Evolutionary conservation across 2,113 vertebrate genomes (phyloP).

Genomic region (Miniopterus natalensis): DNA sequence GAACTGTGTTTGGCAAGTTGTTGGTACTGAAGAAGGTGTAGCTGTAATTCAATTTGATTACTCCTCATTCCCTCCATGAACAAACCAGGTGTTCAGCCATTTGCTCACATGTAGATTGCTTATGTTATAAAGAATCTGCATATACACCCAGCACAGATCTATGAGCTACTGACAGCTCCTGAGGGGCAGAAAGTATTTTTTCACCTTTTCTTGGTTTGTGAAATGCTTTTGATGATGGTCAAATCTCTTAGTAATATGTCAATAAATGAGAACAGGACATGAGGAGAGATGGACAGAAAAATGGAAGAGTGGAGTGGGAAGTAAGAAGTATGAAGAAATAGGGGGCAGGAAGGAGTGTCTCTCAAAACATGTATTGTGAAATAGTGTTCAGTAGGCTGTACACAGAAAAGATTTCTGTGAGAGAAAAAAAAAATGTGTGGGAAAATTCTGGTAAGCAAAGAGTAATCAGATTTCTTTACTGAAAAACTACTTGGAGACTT

Average conservation of each 20-base stretch:
- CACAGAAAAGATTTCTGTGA: constrained; percentile 5
- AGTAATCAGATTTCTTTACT: not conserved
- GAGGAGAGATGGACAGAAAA: constrained; percentile 21
- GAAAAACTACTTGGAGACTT: not conserved
- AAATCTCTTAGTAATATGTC: not conserved
- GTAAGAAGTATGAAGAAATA: not conserved
- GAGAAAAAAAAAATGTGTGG: not conserved
- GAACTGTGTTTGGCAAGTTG: constrained; percentile 61
- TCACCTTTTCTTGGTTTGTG: not conserved
- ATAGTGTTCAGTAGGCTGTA: not conserved
- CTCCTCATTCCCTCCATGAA: not conserved
- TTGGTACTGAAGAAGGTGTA: constrained; percentile 67
- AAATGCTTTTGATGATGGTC: not conserved
- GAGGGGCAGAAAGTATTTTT: not conserved
- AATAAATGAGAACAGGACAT: not conserved
- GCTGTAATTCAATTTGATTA: constrained; percentile 55
- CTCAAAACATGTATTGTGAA: constrained; percentile 19
- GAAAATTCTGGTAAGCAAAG: not conserved
- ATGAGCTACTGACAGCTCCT: not conserved
- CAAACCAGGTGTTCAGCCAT: constrained; percentile 72
- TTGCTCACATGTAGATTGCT: constrained; percentile 61
- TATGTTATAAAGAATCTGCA: constrained; percentile 53
- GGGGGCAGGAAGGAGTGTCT: not conserved
- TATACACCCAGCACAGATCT: constrained; percentile 8
- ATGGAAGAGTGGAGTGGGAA: not conserved